These are phyloP conservation scores for Drosophila bipectinata DNA, from an alignment of 1,140 invertebrate species.

Conservation along the genomic window DNA sequence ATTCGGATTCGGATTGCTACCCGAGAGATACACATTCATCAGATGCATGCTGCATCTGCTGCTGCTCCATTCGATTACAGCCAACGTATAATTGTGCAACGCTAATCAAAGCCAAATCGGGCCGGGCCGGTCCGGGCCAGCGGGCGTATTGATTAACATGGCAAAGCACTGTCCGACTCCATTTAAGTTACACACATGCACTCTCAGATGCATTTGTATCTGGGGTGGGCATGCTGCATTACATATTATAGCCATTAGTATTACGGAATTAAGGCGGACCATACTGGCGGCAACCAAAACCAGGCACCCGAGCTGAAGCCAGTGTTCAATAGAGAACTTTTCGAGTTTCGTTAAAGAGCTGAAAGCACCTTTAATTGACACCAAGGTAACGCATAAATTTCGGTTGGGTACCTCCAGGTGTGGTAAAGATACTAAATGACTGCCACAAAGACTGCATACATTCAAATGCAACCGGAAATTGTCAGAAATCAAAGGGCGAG, in stretches of 20 bases:
- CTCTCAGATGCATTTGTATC: conserved; percentile 20
- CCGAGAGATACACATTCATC: conserved; percentile 13
- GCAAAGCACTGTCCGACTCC: conserved; percentile 26
- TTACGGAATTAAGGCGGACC: neutral
- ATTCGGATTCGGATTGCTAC: conserved; percentile 21
- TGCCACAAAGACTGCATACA: conserved; percentile 2
- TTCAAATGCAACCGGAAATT: conserved; percentile 51
- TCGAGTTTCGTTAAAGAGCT: conserved; percentile 4
- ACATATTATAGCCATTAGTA: conserved; percentile 49
- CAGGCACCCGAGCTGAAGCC: neutral
- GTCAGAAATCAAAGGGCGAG: conserved; percentile 6
- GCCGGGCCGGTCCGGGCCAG: conserved; percentile 17
- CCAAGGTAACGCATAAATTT: conserved; percentile 46
- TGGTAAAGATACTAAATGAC: conserved; percentile 18
- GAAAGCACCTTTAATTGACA: conserved; percentile 37
- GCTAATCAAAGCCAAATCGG: conserved; percentile 49
- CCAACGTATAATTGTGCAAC: conserved; percentile 44
- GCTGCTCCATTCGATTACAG: conserved; percentile 37
- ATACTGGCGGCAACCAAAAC: conserved; percentile 7
- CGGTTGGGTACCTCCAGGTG: conserved; percentile 1
- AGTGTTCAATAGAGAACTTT: conserved; percentile 2
- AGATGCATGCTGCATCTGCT: conserved; percentile 13
- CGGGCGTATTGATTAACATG: conserved; percentile 48
- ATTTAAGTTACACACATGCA: conserved; percentile 9
- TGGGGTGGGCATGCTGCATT: conserved; percentile 9